Percentiles rank a stretch among this genome's conserved stretches.
Conservation (phyloP, 2,113 vertebrate species). For the Pseudorectes ferrugineus region DNA sequence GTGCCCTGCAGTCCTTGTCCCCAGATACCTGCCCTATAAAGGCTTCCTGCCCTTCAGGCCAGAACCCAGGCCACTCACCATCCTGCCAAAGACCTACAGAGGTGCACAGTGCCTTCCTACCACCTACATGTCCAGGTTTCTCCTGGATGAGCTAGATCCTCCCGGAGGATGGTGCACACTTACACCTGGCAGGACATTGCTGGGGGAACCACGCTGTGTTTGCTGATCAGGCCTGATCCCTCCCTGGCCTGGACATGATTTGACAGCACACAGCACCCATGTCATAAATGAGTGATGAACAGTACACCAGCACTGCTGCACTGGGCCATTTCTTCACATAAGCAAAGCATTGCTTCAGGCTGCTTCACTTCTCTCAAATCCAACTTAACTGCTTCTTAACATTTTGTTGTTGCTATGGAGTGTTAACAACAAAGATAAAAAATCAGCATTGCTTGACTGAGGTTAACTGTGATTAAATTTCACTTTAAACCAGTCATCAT, state of each 20-base stretch:
- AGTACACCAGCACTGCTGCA: background rate
- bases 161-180: background rate
- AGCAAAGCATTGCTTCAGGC: background rate
- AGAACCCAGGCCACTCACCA: background rate
- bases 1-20: too few relatives aligned
- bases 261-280: background rate
- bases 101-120: background rate
- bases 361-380: background rate
- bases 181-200: rapidly evolving
- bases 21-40: background rate
- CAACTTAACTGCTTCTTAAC: background rate
- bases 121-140: background rate
- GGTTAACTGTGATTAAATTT: background rate
- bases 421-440: background rate
- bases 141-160: background rate
- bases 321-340: background rate
- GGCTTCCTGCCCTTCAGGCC: background rate
- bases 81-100: background rate
- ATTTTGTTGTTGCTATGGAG: background rate
- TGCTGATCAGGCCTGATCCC: background rate
- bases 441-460: background rate
- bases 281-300: background rate
- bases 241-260: background rate
- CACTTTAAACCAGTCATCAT: background rate
- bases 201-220: background rate